Percentiles rank a stretch among this genome's conserved stretches.
Evolutionary conservation across 2,888 invertebrate species (phyloP).

Genomic region (Slavum lentiscoides): DNA sequence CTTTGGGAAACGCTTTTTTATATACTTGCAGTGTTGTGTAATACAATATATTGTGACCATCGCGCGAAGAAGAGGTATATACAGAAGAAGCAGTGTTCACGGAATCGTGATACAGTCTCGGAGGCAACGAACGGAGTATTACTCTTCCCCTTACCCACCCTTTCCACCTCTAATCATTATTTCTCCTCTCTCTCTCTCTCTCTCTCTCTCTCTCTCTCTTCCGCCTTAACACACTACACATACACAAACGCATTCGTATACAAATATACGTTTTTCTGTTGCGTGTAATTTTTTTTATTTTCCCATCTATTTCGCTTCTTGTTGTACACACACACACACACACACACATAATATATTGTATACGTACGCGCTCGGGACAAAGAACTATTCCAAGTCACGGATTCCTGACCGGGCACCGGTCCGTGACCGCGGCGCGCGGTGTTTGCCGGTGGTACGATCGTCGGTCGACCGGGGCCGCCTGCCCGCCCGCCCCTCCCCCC

Average conservation of each 20-base stretch:
- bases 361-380: slow-evolving; percentile 26
- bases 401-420: slow-evolving; percentile 50
- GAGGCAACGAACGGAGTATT: too few relatives aligned
- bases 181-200: too few relatives aligned
- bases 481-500: not conserved
- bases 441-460: not conserved
- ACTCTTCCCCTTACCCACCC: too few relatives aligned
- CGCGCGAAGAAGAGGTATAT: not conserved
- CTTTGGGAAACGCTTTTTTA: too few relatives aligned
- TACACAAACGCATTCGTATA: not conserved
- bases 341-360: not conserved
- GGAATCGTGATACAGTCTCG: slow-evolving; percentile 25
- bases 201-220: not conserved
- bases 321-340: not conserved
- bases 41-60: too few relatives aligned
- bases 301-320: slow-evolving; percentile 29
- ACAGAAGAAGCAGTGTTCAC: slow-evolving; percentile 8
- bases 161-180: too few relatives aligned
- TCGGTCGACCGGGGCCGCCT: not conserved
- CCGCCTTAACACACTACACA: not conserved
- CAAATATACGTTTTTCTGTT: not conserved
- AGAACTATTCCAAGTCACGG: slow-evolving; percentile 49
- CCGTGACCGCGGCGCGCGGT: slow-evolving; percentile 26
- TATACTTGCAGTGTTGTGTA: too few relatives aligned
- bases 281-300: slow-evolving; percentile 1